A percentile compares a stretch with the other conserved stretches of the same genome.
Evolutionary conservation across 2,888 invertebrate genomes (phyloP).

Genomic region (Rugalucina vietnamica): DNA sequence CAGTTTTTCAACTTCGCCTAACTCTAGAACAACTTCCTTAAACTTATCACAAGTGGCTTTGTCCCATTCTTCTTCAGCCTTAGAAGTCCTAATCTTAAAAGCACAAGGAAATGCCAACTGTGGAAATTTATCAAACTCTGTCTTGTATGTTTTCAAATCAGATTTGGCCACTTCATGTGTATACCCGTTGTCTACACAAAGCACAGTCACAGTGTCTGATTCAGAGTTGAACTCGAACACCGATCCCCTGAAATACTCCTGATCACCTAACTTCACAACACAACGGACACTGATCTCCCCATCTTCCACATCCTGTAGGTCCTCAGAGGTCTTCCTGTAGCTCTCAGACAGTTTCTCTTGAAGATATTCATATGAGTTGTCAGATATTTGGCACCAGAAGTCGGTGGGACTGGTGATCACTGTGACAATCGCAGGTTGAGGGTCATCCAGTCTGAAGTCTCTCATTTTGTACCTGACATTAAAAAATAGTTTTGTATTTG

Average conservation of each 20-base stretch:
- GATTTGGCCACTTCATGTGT: constrained; percentile 47
- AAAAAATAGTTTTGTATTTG: too few relatives aligned
- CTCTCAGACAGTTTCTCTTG: constrained; percentile 64
- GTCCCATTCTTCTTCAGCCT: constrained; percentile 52
- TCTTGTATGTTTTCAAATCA: constrained; percentile 62
- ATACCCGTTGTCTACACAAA: constrained; percentile 72
- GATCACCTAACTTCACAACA: constrained; percentile 51
- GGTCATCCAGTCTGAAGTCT: constrained; percentile 33
- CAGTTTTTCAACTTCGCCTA: constrained; percentile 25
- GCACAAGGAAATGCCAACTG: constrained; percentile 75
- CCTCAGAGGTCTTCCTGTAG: constrained; percentile 49
- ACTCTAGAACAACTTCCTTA: constrained; percentile 56
- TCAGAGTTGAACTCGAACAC: constrained; percentile 38
- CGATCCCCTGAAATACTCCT: constrained; percentile 60
- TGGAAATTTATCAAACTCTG: constrained; percentile 70
- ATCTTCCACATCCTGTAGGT: neutral
- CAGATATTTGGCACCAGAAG: constrained; percentile 71
- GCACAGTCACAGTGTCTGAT: constrained; percentile 54
- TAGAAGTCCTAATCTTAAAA: constrained; percentile 60
- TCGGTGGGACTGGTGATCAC: constrained; percentile 58
- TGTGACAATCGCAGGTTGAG: constrained; percentile 41
- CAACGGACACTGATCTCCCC: constrained; percentile 37
- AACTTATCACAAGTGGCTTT: constrained; percentile 55
- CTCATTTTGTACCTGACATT: constrained; percentile 43
- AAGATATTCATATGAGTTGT: constrained; percentile 54